These are phyloP conservation scores for Tupiocoris notatus DNA, from an alignment of 2,888 invertebrate species.

Conservation along the genomic window DNA sequence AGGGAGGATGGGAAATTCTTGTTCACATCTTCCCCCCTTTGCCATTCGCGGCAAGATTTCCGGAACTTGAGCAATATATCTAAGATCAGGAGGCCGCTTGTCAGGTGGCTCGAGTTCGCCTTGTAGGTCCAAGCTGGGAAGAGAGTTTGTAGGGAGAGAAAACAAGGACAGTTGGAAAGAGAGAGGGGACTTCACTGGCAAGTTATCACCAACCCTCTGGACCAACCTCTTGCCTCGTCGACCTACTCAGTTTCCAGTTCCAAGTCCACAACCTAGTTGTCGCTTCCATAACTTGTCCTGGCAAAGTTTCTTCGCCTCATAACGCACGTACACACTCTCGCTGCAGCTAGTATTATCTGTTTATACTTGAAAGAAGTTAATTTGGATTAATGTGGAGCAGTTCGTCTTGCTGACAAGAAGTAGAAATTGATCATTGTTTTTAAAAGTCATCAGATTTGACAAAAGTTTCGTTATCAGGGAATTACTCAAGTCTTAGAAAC, in stretches of 20 bases:
- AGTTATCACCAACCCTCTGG: constrained; percentile 13
- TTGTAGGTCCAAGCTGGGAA: not conserved
- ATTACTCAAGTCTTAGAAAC: too few relatives aligned
- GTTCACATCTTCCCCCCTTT: not conserved
- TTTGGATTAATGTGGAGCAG: constrained; percentile 13
- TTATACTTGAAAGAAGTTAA: not conserved
- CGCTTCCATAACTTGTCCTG: constrained; percentile 13
- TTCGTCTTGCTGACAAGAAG: constrained; percentile 4
- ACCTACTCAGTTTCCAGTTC: not conserved
- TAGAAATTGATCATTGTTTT: constrained; percentile 16
- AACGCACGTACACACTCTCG: not conserved
- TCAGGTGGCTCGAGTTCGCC: not conserved
- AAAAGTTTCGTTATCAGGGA: too few relatives aligned
- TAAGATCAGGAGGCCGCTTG: not conserved
- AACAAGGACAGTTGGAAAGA: not conserved
- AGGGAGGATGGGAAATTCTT: not conserved
- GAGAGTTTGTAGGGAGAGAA: not conserved
- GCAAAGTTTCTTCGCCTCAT: constrained; percentile 17
- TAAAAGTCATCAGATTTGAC: too few relatives aligned
- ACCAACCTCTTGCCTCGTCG: not conserved
- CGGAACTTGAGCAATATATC: constrained; percentile 29
- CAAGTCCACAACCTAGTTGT: not conserved
- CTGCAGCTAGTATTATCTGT: not conserved
- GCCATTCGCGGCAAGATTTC: constrained; percentile 1
- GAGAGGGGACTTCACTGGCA: not conserved